Base-by-base conservation (phyloP, 2,113 vertebrate species). In the Hirundichthys speculiger region DNA sequence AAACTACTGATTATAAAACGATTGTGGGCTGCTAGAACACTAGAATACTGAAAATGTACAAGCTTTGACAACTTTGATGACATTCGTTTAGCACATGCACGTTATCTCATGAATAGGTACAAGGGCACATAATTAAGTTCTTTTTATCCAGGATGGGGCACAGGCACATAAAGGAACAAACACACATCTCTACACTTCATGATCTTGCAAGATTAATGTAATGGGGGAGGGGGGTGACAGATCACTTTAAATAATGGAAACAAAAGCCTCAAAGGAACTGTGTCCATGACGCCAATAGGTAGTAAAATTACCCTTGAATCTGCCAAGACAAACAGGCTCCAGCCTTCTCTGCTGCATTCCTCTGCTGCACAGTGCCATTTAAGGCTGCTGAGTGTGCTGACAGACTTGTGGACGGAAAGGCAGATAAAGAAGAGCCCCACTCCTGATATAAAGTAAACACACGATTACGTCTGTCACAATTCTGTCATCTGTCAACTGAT, bases 201-300 rank as follows among this genome's bases (percentile, higher is more conserved):
- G 58, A 75, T 82, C 75, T 51, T 59, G 52, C 62, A 46, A 58
- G 67, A 79, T 86, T 57, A 64, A 69, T 2, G 18, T 22, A 38
- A 25, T 22, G 30, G 48, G 39, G 11, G 18, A 16, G 46, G 39
- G 47, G 47, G 30, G 7, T 62, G 69, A 69, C 64, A 62, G 67
- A 68, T 82, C 21, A 69, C 73, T 85, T 81, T 65, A 81, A 85
- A 86, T 84, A 86, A 82, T 86, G 86, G 86, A 90, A 88, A 88
- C 64, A 66, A 38, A 66, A 54, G 42, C 64, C 82, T 75, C 58
- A 38, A 51, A 80, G 69, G 64, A 70, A 69, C 48, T 18, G 69
- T 60, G 69, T 70, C 57, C 64, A 38, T 90, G 91, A 89, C 72
- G 84, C 77, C 84, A 89, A 82, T 59, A 82, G 86, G 88, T 85